Evolutionary conservation across 64 coral and sea anemone genomes (phyloP), one percentile per base, ranked within the genome.

Genomic region (Acropora tenuis): DNA sequence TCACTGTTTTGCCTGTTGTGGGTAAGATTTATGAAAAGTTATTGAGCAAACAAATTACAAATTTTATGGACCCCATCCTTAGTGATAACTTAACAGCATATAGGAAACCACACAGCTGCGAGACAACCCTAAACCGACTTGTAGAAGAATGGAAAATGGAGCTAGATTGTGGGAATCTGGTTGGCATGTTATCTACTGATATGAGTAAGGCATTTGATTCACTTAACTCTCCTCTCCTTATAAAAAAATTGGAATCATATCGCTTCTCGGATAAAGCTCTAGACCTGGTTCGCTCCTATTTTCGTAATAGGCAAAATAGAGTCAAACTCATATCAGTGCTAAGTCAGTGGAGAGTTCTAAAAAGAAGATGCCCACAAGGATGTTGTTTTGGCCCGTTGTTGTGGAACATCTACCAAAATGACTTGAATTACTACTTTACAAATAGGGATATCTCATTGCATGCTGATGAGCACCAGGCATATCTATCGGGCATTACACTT

Each of bases 1-100:
- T 63, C 60, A 15, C 60, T 63, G 60, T 63, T 8, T 63, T 10
- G 16, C 60, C 60, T 63, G 60, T 63, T 63, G 60, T 63, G 60
- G 60, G 60, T 12, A 63, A 63, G 2, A 63, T 63, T 63, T 63
- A 8, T 63, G 60, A 63, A 63, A 63, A 10, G 60, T 11, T 46
- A 61, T 46, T 69, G 30, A 66, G 57, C 44, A 61, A 86, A 47
- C 44, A 86, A 86, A 2, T 68, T 86, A 30, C 55, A 68, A 86
- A 65, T 86, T 86, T 47, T 13, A 66, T 12, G 30, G 30, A 30
- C 30, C 30, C 30, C 30, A 30, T 30, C 30, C 30, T 30, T 30
- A 30, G 30, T 63, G 60, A 0, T 63, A 63, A 83, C 50, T 6
- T 41, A 58, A 52, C 9, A 19, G 60, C 41, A 59, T 59, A 53